Percentiles rank a stretch among this genome's conserved stretches.
Conservation (phyloP, 2,888 invertebrate genomes). For the Lacanobia oleracea region DNA sequence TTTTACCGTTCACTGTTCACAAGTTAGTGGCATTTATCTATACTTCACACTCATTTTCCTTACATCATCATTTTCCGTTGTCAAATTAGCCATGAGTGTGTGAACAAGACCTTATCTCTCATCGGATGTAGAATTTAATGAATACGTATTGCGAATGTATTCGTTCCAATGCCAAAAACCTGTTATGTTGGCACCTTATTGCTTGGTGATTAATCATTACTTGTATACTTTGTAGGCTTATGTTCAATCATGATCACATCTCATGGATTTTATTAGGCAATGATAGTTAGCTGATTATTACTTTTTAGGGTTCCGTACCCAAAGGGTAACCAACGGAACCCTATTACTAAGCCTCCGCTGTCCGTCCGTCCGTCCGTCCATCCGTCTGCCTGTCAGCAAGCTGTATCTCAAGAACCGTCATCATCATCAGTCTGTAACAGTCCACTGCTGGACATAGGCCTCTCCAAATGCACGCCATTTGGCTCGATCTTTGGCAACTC, state of each 20-base stretch:
- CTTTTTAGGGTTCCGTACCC: too few relatives aligned
- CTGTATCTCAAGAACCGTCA: too few relatives aligned
- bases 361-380: too few relatives aligned
- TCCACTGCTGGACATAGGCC: too few relatives aligned
- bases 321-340: too few relatives aligned
- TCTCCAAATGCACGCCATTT: too few relatives aligned
- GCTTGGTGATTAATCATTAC: slow-evolving; percentile 68
- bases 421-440: too few relatives aligned
- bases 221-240: slow-evolving; percentile 40
- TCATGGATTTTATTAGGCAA: slow-evolving; percentile 12
- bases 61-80: slow-evolving; percentile 30
- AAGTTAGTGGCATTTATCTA: slow-evolving; percentile 25
- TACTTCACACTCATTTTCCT: slow-evolving; percentile 40
- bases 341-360: too few relatives aligned
- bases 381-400: too few relatives aligned
- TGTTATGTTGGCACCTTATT: slow-evolving; percentile 57
- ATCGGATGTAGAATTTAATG: slow-evolving; percentile 55
- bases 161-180: slow-evolving; percentile 58
- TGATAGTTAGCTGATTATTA: neutral
- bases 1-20: neutral
- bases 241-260: slow-evolving; percentile 38
- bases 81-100: slow-evolving; percentile 56
- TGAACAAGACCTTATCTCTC: slow-evolving; percentile 57
- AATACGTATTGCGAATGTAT: slow-evolving; percentile 57
- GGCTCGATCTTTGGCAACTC: too few relatives aligned